Evolutionary conservation across 2,797 vertebrate species (phyloP).

Genomic region (Neosilurus mollespiculum): DNA sequence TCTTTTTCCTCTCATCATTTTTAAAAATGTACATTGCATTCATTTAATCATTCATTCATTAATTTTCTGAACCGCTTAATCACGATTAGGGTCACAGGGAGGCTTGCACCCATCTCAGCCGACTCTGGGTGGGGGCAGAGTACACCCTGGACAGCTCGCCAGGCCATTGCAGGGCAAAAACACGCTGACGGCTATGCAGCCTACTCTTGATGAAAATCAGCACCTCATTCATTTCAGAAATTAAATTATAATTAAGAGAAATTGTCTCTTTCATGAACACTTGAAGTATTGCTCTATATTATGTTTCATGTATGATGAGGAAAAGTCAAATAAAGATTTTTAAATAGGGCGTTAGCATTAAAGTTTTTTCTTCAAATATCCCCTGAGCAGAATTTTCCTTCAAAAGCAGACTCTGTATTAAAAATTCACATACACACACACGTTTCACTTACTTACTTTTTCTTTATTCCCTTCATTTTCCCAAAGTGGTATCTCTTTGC

Average conservation of each 20-base stretch:
- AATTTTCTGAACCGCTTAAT: too few relatives aligned
- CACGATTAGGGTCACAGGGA: too few relatives aligned
- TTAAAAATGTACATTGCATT: too few relatives aligned
- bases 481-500: slow-evolving; percentile 85
- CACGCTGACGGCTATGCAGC: too few relatives aligned
- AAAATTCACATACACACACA: background rate
- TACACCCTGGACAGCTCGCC: too few relatives aligned
- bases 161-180: too few relatives aligned
- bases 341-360: background rate
- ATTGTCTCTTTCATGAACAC: background rate
- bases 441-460: background rate
- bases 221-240: background rate
- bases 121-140: too few relatives aligned
- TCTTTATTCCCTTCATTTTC: background rate
- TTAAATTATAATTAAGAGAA: background rate
- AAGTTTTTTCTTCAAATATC: background rate
- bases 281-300: too few relatives aligned
- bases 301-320: background rate
- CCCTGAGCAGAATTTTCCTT: background rate
- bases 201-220: too few relatives aligned
- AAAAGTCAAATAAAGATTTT: background rate
- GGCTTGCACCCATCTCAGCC: too few relatives aligned
- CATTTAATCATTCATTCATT: too few relatives aligned
- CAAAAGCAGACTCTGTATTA: background rate
- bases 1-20: background rate